These are phyloP conservation scores for Nematostella vectensis DNA, from an alignment of 92 coral and sea anemone species.

Conservation along the genomic window DNA sequence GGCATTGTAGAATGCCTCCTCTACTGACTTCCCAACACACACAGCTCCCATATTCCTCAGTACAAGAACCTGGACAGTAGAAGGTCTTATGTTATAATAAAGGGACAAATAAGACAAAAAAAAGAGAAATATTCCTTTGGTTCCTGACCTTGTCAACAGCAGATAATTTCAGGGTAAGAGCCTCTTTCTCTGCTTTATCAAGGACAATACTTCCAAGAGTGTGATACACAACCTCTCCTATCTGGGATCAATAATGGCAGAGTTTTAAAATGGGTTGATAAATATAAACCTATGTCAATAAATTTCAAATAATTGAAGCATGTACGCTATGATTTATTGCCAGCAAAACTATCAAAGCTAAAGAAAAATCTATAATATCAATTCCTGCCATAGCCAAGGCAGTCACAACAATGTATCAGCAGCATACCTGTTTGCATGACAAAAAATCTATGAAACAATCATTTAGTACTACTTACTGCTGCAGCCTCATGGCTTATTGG, in stretches of 20 bases:
- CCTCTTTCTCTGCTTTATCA: constrained; percentile 56
- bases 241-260: constrained; percentile 34
- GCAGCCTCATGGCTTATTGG: constrained; percentile 61
- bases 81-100: background rate
- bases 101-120: too few species aligned
- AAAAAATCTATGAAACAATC: too few species aligned
- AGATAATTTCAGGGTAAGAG: constrained; percentile 41
- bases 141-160: constrained; percentile 40
- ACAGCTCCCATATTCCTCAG: constrained; percentile 69
- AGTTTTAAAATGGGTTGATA: background rate
- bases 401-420: too few species aligned
- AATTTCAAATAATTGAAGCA: too few species aligned
- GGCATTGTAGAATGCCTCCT: constrained; percentile 50
- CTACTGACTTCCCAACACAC: constrained; percentile 79
- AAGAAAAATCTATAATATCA: too few species aligned
- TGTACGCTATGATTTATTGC: too few species aligned
- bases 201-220: constrained; percentile 43
- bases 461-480: constrained; percentile 69
- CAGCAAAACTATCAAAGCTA: too few species aligned
- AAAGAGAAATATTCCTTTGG: too few species aligned
- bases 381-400: too few species aligned
- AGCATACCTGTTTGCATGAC: too few species aligned
- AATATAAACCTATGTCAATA: constrained; percentile 2
- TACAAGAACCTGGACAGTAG: constrained; percentile 43
- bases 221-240: constrained; percentile 72